These are phyloP conservation scores for Nycticorax nycticorax DNA, from an alignment of 2,113 vertebrate species.

Conservation along the genomic window DNA sequence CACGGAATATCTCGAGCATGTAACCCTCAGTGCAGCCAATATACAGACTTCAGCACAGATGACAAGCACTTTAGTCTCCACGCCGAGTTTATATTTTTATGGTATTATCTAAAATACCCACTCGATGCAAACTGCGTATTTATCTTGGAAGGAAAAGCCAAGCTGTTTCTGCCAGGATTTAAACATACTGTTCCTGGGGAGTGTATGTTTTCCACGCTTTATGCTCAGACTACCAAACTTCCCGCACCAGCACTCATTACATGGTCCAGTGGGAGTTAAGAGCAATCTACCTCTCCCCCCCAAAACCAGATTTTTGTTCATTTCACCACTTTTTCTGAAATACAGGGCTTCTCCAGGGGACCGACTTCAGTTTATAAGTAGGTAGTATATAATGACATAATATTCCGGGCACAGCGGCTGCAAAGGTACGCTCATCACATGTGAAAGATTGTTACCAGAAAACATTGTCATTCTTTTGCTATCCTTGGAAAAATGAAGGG, in stretches of 20 bases:
- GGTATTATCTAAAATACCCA: neutral
- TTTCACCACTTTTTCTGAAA: conserved; percentile 24
- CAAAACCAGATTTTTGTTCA: neutral
- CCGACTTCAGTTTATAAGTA: neutral
- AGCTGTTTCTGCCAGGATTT: neutral
- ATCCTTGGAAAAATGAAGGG: neutral
- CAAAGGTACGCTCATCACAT: neutral
- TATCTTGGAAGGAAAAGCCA: neutral
- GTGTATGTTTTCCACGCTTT: neutral
- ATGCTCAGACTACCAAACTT: neutral
- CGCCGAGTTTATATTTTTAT: neutral
- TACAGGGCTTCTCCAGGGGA: neutral
- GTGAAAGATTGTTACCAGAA: neutral
- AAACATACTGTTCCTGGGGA: neutral
- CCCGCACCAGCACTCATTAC: neutral
- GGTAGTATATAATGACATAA: neutral
- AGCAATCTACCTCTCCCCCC: neutral
- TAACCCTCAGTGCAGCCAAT: neutral
- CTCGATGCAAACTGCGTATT: neutral
- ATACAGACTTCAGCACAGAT: neutral
- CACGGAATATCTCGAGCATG: neutral
- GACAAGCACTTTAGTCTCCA: neutral
- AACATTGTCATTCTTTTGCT: neutral
- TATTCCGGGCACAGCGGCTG: neutral
- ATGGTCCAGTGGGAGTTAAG: neutral